Base-by-base conservation (phyloP, 2,797 vertebrate genomes). In the Melanotaenia pygmaea region DNA sequence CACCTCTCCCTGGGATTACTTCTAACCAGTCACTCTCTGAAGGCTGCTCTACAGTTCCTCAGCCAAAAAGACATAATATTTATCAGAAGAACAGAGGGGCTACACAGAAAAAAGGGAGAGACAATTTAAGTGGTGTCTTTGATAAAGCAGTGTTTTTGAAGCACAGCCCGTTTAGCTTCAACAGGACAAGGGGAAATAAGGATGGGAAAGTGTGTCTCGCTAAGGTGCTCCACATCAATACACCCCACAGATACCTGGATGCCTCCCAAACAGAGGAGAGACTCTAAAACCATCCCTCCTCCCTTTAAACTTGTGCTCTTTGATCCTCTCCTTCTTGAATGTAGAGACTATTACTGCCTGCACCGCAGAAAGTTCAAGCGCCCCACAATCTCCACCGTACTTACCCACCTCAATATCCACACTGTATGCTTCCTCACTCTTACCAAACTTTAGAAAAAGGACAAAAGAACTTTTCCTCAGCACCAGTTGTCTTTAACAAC, bases 111-210 rank as follows among this genome's bases (percentile, higher is more conserved):
- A 82, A 84, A 83, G 64, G 56, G 84, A 79, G 72, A 92, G 84
- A 90, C 88, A 90, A 91, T 94, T 93, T 94, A 92, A 91, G 89
- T 85, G 82, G 86, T 83, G 90, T 83, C 91, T 94, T 94, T 94
- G 92, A 94, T 93, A 91, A 93, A 93, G 89, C 86, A 54, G 77
- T 75, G 76, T 92, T 91, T 93, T 92, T 92, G 89, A 94, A 93
- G 88, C 91, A 53, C 81, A 76, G 89, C 86, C 88, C 83, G 70
- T 92, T 94, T 94, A 93, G 84, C 91, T 91, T 91, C 88, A 87
- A 87, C 90, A 83, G 92, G 89, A 93, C 88, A 89, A 91, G 89
- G 89, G 91, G 87, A 92, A 93, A 91, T 88, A 88, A 88, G 90
- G 87, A 90, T 80, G 86, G 89, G 79, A 83, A 89, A 91, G 90